Base-by-base conservation (phyloP, 2,888 invertebrate species). In the Brachypterus glaber region DNA sequence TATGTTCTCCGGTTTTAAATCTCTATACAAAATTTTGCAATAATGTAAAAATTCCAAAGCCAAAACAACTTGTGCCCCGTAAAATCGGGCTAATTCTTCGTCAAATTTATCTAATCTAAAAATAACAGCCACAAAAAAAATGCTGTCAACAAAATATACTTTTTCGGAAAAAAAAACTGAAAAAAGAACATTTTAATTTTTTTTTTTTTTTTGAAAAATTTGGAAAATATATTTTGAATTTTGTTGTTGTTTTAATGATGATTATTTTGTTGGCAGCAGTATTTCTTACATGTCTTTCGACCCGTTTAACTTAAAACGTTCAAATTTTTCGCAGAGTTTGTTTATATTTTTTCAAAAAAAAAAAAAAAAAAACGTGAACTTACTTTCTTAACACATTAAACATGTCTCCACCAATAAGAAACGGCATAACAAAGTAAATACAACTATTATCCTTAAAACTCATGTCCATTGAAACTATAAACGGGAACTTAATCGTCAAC, bases 1-100 rank as follows among this genome's bases (percentile, higher is more conserved):
- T 45, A 93, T 80, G 61, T 93, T 93, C 67, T 93, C 92, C 0
- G 92, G 92, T 60, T 93, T 93, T 41, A 93, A 68, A 63, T 93
- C 92, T 8, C 96, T 75, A 62, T 95, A 93, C 34, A 95, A 73
- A 47, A 96, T 68, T 59, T 84, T 81, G 58, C 90, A 77, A 57
- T 76, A 77, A 65, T 96, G 95, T 39, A 96, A 67, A 65, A 95
- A 96, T 67, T 96, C 95, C 51, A 96, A 71, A 2, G 84, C 89
- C 47, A 96, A 65, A 25, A 85, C 74, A 9, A 95, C 86, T 72
- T 95, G 93, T 33, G 87, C 80, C 1, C 82, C 88, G 66, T 92
- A 95, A 70, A 93, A 93, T 57, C 79, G 80, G 3, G 89, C 76
- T 53, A 86, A 71, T 18, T 77, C 73, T 62, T 92, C 92, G 37